Conservation (phyloP, 1,140 invertebrate species). For the Aethina tumida region DNA sequence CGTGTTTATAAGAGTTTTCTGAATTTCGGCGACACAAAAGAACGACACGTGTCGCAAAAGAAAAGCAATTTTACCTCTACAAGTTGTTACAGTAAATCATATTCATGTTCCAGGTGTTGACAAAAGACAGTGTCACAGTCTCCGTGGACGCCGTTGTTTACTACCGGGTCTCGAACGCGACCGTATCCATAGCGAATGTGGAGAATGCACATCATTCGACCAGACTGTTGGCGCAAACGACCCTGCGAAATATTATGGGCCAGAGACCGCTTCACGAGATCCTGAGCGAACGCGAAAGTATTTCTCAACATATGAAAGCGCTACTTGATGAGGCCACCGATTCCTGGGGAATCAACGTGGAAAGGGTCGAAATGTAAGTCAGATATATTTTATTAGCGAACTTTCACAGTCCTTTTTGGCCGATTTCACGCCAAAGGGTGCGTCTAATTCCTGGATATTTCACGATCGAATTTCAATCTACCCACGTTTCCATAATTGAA, state of each 20-base stretch:
- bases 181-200: conserved; percentile 92
- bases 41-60: too few species aligned
- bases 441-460: too few species aligned
- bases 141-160: conserved; percentile 92
- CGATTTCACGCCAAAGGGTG: too few species aligned
- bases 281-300: conserved; percentile 85
- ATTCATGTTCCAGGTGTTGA: conserved; percentile 76
- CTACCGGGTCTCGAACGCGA: conserved; percentile 90
- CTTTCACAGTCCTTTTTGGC: too few species aligned
- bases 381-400: too few species aligned
- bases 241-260: conserved; percentile 90
- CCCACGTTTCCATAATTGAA: too few species aligned
- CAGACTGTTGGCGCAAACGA: conserved; percentile 79
- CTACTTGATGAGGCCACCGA: conserved; percentile 87
- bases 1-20: too few species aligned
- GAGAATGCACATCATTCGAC: conserved; percentile 93
- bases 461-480: too few species aligned
- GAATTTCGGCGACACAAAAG: too few species aligned
- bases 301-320: conserved; percentile 78
- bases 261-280: conserved; percentile 92
- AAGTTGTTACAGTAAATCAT: too few species aligned
- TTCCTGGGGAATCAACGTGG: conserved; percentile 94
- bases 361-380: conserved; percentile 92
- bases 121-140: conserved; percentile 90
- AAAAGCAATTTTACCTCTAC: too few species aligned